Evolutionary conservation across 2,888 invertebrate genomes (phyloP).

Genomic region (Abrostola tripartita): DNA sequence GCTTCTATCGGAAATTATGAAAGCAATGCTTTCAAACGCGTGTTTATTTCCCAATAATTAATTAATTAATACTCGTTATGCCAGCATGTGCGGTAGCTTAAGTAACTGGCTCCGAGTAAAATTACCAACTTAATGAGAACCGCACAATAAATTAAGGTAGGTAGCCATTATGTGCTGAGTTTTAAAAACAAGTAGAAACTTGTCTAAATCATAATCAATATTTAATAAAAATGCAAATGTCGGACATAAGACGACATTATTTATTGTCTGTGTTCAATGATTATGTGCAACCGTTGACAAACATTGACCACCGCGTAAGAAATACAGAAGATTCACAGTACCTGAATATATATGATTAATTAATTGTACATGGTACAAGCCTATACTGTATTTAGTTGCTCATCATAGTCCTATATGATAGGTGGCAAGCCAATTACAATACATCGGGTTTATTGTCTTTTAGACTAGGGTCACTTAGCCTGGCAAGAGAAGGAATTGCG

Average conservation of each 20-base stretch:
- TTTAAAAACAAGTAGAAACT: slow-evolving; percentile 41
- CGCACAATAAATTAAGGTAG: slow-evolving; percentile 47
- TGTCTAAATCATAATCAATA: slow-evolving; percentile 46
- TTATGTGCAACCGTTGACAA: slow-evolving; percentile 55
- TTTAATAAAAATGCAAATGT: slow-evolving; percentile 58
- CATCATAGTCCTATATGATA: no score
- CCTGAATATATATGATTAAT: background rate
- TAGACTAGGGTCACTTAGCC: no score
- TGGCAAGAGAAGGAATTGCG: no score
- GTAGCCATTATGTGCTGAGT: slow-evolving; percentile 22
- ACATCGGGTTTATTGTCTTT: no score
- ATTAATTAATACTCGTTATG: slow-evolving; percentile 37
- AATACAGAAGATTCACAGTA: slow-evolving; percentile 20
- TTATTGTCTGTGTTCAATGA: slow-evolving; percentile 45
- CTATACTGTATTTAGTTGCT: no score
- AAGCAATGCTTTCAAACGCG: slow-evolving; percentile 35
- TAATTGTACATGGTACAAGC: no score
- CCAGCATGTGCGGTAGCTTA: slow-evolving; percentile 2
- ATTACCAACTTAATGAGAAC: slow-evolving; percentile 23
- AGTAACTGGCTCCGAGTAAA: slow-evolving; percentile 1
- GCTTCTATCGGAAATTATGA: slow-evolving; percentile 39
- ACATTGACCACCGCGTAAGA: background rate
- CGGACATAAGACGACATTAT: slow-evolving; percentile 41
- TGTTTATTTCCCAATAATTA: slow-evolving; percentile 36
- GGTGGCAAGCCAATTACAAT: no score